Evolutionary conservation across 2,888 invertebrate species (phyloP).

Genomic region (Gisinianus flammeolus): DNA sequence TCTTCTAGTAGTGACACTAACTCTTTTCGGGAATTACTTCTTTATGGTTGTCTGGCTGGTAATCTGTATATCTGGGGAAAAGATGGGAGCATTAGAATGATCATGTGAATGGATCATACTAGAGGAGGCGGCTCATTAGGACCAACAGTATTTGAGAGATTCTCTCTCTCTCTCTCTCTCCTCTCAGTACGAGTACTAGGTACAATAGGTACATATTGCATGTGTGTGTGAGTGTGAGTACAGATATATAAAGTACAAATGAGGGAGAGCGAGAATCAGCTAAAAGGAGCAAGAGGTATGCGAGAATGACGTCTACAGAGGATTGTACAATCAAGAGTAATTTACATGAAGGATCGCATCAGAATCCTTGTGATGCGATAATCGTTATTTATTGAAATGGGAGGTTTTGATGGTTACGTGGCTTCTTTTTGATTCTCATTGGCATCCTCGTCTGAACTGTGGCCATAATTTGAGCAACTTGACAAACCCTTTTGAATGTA

Average conservation of each 20-base stretch:
- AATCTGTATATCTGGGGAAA: conserved; percentile 38
- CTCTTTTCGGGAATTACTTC: conserved; percentile 48
- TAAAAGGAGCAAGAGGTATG: not conserved
- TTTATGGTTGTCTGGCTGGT: conserved; percentile 46
- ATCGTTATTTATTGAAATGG: conserved; percentile 59
- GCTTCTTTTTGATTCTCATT: conserved; percentile 49
- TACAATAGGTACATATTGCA: not conserved
- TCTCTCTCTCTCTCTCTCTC: conserved; percentile 3
- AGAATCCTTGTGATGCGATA: conserved; percentile 56
- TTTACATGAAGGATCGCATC: conserved; percentile 54
- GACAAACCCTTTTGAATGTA: conserved; percentile 59
- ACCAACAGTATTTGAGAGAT: conserved; percentile 6
- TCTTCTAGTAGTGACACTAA: conserved; percentile 49
- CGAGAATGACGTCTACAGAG: conserved; percentile 22
- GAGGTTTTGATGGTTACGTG: conserved; percentile 50
- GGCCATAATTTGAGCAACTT: conserved; percentile 54
- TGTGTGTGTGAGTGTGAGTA: not conserved
- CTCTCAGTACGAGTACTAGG: not conserved
- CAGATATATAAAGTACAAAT: not conserved
- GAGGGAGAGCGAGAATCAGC: not conserved
- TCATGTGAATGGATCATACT: conserved; percentile 44
- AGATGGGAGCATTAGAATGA: conserved; percentile 42
- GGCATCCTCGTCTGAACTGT: conserved; percentile 36
- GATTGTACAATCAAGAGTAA: conserved; percentile 54
- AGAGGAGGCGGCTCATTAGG: conserved; percentile 52